Conservation (phyloP, 2,797 vertebrate species). For the Phrynocephalus guinanensis region DNA sequence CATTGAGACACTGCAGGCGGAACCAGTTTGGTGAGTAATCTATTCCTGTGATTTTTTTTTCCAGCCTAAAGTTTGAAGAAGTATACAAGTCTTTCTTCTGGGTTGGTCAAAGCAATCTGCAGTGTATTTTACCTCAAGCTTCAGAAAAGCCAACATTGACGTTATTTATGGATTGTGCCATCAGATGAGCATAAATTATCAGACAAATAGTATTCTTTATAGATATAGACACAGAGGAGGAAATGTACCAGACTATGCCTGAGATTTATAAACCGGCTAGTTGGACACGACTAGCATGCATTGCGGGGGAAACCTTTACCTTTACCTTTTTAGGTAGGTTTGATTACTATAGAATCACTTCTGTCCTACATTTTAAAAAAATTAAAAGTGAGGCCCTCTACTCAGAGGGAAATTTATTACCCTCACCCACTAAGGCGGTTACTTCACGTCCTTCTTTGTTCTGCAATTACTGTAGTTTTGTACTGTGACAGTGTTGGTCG, state of each 20-base stretch:
- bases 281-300: no score
- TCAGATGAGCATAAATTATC: not conserved
- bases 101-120: not conserved
- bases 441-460: no score
- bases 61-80: not conserved
- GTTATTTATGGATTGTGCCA: not conserved
- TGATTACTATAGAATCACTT: not conserved
- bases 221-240: not conserved
- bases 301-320: no score
- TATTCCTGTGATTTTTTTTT: not conserved
- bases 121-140: not conserved
- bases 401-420: no score
- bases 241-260: not conserved
- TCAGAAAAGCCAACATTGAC: not conserved
- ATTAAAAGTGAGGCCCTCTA: no score
- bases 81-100: not conserved
- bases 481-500: no score
- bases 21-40: constrained; percentile 89
- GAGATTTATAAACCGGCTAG: not conserved
- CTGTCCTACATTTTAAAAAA: not conserved
- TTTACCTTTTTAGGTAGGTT: not conserved
- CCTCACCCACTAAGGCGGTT: not conserved
- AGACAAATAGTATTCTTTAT: not conserved
- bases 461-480: no score
- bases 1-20: constrained; percentile 91